phyloP scores from a whole-genome alignment of 2,888 invertebrate genomes.

The Anoplius nigerrimus region DNA sequence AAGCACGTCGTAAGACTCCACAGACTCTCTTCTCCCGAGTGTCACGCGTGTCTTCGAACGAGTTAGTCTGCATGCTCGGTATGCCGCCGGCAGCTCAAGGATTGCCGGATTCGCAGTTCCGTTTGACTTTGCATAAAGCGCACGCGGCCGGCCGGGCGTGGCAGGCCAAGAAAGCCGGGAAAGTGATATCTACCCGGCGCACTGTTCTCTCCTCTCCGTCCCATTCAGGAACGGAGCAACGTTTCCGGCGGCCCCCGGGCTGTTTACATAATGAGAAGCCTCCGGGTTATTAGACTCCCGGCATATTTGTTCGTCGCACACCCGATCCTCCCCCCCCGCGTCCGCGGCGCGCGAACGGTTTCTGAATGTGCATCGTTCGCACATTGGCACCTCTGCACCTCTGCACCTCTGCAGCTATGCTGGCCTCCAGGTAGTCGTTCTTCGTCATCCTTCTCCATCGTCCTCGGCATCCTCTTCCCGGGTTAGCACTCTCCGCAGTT shows the following conservation, averaged over 20 bases:
- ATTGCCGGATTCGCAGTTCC: no score
- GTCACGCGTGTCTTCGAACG: no score
- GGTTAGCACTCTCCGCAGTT: slow-evolving; percentile 2
- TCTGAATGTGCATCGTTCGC: no score
- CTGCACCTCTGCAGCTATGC: no score
- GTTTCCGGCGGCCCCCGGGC: slow-evolving; percentile 11
- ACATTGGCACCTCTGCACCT: no score
- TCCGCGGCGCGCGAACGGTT: not conserved
- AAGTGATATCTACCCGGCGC: slow-evolving; percentile 55
- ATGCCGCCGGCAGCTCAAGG: no score
- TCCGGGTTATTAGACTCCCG: slow-evolving; percentile 9
- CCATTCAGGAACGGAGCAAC: slow-evolving; percentile 38
- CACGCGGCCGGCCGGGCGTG: slow-evolving; percentile 53
- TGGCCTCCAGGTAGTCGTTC: no score
- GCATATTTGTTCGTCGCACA: slow-evolving; percentile 13
- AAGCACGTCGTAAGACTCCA: no score
- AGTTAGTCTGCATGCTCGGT: no score
- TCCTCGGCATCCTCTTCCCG: not conserved
- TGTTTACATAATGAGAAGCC: slow-evolving; percentile 8
- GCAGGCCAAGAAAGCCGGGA: slow-evolving; percentile 60
- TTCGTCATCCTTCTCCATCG: not conserved
- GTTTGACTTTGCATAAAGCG: slow-evolving; percentile 42
- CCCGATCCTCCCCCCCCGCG: slow-evolving; percentile 1
- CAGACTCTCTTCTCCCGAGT: no score
- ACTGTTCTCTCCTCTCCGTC: slow-evolving; percentile 28